phyloP scores from a whole-genome alignment of 2,888 invertebrate genomes.

The Eupithecia dodoneata region DNA sequence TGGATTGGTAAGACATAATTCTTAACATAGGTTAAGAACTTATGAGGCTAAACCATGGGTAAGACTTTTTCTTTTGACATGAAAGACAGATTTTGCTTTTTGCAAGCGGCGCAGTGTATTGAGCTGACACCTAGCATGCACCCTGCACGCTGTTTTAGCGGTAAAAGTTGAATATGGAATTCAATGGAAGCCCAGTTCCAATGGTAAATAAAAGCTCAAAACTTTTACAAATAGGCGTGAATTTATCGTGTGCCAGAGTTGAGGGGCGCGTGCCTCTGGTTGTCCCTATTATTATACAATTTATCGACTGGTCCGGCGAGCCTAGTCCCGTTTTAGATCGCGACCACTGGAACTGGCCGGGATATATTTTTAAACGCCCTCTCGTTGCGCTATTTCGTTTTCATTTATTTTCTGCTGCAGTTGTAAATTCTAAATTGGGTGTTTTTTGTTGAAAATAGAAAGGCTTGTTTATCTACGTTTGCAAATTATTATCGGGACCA shows the following conservation, averaged over 20 bases:
- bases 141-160: background rate
- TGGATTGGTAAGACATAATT: too few relatives aligned
- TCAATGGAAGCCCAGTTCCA: background rate
- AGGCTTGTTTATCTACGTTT: constrained; percentile 1
- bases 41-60: background rate
- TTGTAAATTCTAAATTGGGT: constrained; percentile 24
- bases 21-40: background rate
- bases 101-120: background rate
- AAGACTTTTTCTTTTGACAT: background rate
- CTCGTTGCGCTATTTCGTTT: constrained; percentile 24
- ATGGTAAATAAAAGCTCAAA: constrained; percentile 1
- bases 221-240: background rate
- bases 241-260: background rate
- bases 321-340: constrained; percentile 29
- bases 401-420: constrained; percentile 32
- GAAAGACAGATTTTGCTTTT: background rate
- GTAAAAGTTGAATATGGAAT: background rate
- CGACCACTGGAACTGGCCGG: constrained; percentile 31
- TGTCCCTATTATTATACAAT: constrained; percentile 32
- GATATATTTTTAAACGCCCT: constrained; percentile 34
- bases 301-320: constrained; percentile 29
- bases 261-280: constrained; percentile 7
- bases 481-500: background rate
- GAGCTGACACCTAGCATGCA: background rate
- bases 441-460: constrained; percentile 23